Evolutionary conservation across 2,888 invertebrate species (phyloP).

Genomic region (Sceliomorpha sp.): DNA sequence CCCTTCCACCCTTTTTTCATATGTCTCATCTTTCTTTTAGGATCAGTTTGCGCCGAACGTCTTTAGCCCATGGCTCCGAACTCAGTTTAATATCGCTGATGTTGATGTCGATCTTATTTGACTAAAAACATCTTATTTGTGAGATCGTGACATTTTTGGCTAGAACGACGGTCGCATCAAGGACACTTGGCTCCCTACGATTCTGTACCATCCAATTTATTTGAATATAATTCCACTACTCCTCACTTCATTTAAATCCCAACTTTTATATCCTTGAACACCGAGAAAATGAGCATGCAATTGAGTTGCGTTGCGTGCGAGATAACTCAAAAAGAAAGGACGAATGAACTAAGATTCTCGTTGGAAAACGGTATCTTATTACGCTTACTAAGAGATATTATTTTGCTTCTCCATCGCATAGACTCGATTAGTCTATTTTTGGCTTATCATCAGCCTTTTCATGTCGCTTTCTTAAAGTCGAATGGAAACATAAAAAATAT

Average conservation of each 20-base stretch:
- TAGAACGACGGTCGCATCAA: slow-evolving; percentile 80
- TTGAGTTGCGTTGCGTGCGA: no score
- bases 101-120: slow-evolving; percentile 59
- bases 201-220: slow-evolving; percentile 75
- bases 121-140: slow-evolving; percentile 62
- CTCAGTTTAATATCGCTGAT: slow-evolving; percentile 73
- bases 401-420: no score
- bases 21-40: slow-evolving; percentile 68
- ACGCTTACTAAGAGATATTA: no score
- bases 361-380: no score
- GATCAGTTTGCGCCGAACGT: slow-evolving; percentile 80
- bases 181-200: slow-evolving; percentile 80
- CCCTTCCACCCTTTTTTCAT: slow-evolving; percentile 63
- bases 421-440: no score
- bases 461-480: no score
- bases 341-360: no score
- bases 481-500: no score
- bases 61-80: slow-evolving; percentile 79
- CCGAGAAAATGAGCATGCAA: slow-evolving; percentile 52
- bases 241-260: slow-evolving; percentile 56
- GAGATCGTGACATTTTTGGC: slow-evolving; percentile 80
- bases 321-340: no score
- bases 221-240: slow-evolving; percentile 65
- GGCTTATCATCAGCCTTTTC: no score
- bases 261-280: slow-evolving; percentile 55